These are phyloP conservation scores for Omphaloscelis lunosa DNA, from an alignment of 2,888 invertebrate species.

Conservation along the genomic window DNA sequence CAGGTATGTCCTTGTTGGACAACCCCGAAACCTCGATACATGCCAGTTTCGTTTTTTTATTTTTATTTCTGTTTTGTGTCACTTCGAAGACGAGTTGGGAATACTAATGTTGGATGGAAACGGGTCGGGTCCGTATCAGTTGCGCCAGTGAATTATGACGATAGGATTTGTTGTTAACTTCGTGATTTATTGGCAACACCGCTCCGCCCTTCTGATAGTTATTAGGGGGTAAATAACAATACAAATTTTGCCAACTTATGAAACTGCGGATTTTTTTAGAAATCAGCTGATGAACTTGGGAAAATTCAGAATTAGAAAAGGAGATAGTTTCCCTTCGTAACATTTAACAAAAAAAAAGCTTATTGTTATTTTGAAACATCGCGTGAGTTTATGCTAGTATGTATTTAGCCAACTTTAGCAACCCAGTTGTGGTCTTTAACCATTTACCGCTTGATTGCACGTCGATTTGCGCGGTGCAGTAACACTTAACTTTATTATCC, in stretches of 20 bases:
- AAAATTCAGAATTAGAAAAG: neutral
- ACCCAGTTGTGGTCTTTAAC: conserved; percentile 12
- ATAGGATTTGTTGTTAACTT: conserved; percentile 50
- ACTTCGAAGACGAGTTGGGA: conserved; percentile 52
- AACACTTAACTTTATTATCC: conserved; percentile 37
- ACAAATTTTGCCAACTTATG: neutral
- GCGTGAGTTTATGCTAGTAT: neutral
- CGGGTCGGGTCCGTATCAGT: conserved; percentile 49
- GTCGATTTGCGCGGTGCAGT: conserved; percentile 12
- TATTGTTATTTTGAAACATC: too few relatives aligned
- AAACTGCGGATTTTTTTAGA: neutral
- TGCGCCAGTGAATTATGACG: conserved; percentile 53
- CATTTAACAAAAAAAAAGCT: neutral
- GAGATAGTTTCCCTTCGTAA: neutral
- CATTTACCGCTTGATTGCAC: conserved; percentile 31
- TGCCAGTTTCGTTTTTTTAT: conserved; percentile 60
- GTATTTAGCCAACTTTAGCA: neutral
- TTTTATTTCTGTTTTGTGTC: conserved; percentile 56
- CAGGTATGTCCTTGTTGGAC: conserved; percentile 65
- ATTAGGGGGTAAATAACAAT: conserved; percentile 29
- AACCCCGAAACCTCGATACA: conserved; percentile 72
- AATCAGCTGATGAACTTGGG: neutral
- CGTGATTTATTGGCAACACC: conserved; percentile 51
- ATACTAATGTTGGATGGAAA: conserved; percentile 58
- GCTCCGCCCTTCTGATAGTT: conserved; percentile 31